Conservation (phyloP, 1,140 invertebrate genomes). For the Schlechtendalia chinensis region DNA sequence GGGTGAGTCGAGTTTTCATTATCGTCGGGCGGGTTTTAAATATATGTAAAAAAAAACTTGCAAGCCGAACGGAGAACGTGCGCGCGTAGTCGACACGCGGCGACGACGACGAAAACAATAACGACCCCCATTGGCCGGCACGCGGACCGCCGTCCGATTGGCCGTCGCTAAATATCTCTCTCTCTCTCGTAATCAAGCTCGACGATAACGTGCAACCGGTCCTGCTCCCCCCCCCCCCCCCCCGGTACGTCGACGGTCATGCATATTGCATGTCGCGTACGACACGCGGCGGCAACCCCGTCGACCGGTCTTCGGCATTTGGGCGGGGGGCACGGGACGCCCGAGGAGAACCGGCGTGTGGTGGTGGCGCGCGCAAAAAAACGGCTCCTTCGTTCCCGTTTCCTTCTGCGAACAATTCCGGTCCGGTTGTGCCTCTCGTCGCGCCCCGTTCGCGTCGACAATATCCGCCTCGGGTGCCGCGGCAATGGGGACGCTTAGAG, state of each 20-base stretch:
- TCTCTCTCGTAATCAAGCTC: constrained; percentile 27
- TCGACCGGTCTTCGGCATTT: too few relatives aligned
- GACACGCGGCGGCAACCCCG: too few relatives aligned
- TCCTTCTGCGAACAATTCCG: constrained; percentile 22
- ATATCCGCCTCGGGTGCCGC: too few relatives aligned
- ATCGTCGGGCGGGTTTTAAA: too few relatives aligned
- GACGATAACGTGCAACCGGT: constrained; percentile 16
- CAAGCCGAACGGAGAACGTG: background rate
- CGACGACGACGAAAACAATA: background rate
- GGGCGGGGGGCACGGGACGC: background rate
- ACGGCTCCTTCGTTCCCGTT: too few relatives aligned
- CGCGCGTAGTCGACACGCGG: background rate
- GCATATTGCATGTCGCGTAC: constrained; percentile 45
- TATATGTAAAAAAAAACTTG: too few relatives aligned
- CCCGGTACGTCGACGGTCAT: constrained; percentile 10
- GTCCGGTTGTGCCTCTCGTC: constrained; percentile 18
- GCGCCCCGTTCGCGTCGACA: too few relatives aligned
- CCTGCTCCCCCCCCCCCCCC: too few relatives aligned
- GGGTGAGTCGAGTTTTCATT: constrained; percentile 72
- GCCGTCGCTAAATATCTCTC: constrained; percentile 11
- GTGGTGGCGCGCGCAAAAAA: too few relatives aligned
- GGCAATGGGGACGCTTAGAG: too few relatives aligned
- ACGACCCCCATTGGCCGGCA: constrained; percentile 28
- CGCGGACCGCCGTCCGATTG: constrained; percentile 22
- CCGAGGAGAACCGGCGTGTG: too few relatives aligned